phyloP scores from a whole-genome alignment of 23 tunicate genomes.

The Trididemnum clinides region DNA sequence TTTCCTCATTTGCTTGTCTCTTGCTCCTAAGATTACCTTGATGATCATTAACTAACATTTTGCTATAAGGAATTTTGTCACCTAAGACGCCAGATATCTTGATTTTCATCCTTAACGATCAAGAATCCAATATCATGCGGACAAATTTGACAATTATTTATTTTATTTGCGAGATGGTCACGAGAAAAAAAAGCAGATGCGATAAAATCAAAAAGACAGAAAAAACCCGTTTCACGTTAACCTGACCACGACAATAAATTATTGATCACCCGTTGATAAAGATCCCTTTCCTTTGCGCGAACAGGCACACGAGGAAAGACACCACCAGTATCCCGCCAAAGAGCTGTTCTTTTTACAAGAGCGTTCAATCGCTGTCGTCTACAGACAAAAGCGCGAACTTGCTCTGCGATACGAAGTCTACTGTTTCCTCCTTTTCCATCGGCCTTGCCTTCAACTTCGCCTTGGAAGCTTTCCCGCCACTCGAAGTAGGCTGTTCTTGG shows the following conservation, averaged over 20 bases:
- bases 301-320: neutral
- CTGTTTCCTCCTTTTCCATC: conserved; percentile 45
- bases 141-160: neutral
- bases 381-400: conserved; percentile 76
- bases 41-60: too few relatives aligned
- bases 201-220: conserved; percentile 24
- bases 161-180: neutral
- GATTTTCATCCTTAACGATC: too few relatives aligned
- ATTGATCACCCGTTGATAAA: neutral
- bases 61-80: too few relatives aligned
- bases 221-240: neutral
- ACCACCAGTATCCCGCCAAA: neutral
- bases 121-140: neutral
- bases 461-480: neutral
- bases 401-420: conserved; percentile 66
- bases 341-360: neutral
- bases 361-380: conserved; percentile 61
- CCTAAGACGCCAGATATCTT: too few relatives aligned
- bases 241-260: neutral
- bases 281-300: neutral
- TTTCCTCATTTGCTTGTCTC: too few relatives aligned
- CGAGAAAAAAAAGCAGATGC: neutral
- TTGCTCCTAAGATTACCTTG: too few relatives aligned
- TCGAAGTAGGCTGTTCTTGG: conserved; percentile 33
- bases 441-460: neutral